Percentiles rank a stretch among this genome's conserved stretches.
Evolutionary conservation across 2,797 vertebrate genomes (phyloP).

Genomic region (Pygocentrus nattereri): DNA sequence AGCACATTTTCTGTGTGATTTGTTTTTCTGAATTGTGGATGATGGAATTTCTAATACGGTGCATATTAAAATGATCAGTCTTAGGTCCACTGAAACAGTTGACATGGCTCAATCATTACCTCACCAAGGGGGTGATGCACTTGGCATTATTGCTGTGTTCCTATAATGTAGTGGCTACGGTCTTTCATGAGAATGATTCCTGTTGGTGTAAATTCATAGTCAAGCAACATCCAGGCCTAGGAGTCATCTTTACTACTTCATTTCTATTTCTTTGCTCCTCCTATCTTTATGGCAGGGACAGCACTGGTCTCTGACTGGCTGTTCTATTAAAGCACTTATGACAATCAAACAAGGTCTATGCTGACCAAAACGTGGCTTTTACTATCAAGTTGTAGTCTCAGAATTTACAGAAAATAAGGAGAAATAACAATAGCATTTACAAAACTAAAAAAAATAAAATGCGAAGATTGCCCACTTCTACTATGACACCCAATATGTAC

Average conservation of each 20-base stretch:
- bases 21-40: constrained; percentile 52
- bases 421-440: constrained; percentile 23
- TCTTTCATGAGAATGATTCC: constrained; percentile 17
- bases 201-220: neutral
- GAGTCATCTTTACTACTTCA: neutral
- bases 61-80: constrained; percentile 62
- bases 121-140: constrained; percentile 31
- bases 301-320: too few relatives aligned
- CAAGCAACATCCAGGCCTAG: neutral
- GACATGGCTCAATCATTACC: constrained; percentile 44
- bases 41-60: constrained; percentile 60
- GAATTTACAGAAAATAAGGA: neutral
- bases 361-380: constrained; percentile 5
- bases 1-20: constrained; percentile 51
- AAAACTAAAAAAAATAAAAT: constrained; percentile 3
- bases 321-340: neutral
- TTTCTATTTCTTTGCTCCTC: constrained; percentile 2
- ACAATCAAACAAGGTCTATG: constrained; percentile 1
- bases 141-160: constrained; percentile 43
- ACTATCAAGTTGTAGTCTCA: neutral
- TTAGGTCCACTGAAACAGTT: constrained; percentile 41
- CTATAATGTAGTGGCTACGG: constrained; percentile 20
- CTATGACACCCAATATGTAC: constrained; percentile 25
- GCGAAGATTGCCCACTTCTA: constrained; percentile 27
- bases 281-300: too few relatives aligned